A percentile compares a stretch with the other conserved stretches of the same genome.
These are phyloP conservation scores for Xylocampa areola DNA, from an alignment of 2,888 invertebrate species.

Conservation along the genomic window DNA sequence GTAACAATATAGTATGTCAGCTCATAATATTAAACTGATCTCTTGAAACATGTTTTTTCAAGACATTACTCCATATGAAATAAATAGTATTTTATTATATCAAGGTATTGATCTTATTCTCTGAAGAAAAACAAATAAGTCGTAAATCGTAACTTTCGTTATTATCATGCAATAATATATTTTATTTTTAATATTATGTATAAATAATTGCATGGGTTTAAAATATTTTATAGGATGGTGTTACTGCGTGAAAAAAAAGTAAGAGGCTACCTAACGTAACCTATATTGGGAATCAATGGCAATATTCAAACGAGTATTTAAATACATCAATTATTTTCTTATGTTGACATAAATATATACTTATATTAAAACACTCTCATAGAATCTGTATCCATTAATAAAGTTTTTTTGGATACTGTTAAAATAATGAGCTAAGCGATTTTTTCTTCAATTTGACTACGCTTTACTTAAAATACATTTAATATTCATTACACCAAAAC, in stretches of 20 bases:
- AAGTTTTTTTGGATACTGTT: conserved; percentile 53
- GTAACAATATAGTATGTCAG: conserved; percentile 36
- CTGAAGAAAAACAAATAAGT: conserved; percentile 34
- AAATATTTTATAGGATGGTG: conserved; percentile 36
- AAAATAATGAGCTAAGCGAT: conserved; percentile 42
- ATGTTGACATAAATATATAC: conserved; percentile 27
- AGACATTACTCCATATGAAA: conserved; percentile 36
- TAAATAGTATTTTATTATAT: conserved; percentile 51
- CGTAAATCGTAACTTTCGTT: conserved; percentile 42
- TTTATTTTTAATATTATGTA: conserved; percentile 51
- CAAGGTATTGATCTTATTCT: conserved; percentile 36
- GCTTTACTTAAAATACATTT: conserved; percentile 36
- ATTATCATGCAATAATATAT: conserved; percentile 40
- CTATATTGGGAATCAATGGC: conserved; percentile 39
- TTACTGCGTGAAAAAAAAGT: conserved; percentile 34
- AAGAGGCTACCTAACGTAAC: conserved; percentile 54
- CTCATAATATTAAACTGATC: conserved; percentile 48
- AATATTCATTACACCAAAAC: conserved; percentile 38
- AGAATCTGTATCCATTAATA: conserved; percentile 36
- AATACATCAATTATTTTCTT: conserved; percentile 20
- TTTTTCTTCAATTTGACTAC: conserved; percentile 39
- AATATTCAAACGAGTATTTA: conserved; percentile 32
- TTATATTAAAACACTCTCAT: conserved; percentile 34
- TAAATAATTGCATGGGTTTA: conserved; percentile 50
- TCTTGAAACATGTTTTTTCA: conserved; percentile 55